These are phyloP conservation scores for Teleiodes luculella DNA, from an alignment of 2,888 invertebrate genomes.

Conservation along the genomic window DNA sequence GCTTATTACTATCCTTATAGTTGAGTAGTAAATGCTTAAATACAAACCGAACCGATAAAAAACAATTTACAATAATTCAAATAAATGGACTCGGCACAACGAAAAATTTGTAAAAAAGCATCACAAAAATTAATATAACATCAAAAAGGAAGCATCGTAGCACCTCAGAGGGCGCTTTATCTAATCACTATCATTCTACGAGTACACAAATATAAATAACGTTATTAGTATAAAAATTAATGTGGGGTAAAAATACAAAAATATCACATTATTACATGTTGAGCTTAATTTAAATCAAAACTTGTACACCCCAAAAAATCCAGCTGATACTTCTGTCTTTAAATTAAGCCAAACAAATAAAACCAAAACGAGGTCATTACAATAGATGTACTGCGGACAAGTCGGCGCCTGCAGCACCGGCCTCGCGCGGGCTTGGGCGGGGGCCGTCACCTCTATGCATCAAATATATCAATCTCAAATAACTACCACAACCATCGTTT, in stretches of 20 bases:
- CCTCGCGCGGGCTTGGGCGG: constrained; percentile 41
- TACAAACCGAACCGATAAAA: constrained; percentile 60
- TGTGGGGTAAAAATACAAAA: constrained; percentile 71
- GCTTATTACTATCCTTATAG: constrained; percentile 58
- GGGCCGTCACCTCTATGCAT: constrained; percentile 57
- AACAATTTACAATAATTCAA: constrained; percentile 46
- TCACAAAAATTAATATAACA: constrained; percentile 54
- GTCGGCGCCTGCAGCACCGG: constrained; percentile 21
- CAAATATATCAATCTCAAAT: constrained; percentile 72
- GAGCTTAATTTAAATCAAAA: constrained; percentile 75
- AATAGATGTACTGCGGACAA: constrained; percentile 33
- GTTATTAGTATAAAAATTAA: constrained; percentile 58
- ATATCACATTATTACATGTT: constrained; percentile 78
- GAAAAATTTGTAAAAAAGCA: constrained; percentile 59
- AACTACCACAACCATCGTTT: constrained; percentile 77
- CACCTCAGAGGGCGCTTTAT: constrained; percentile 41
- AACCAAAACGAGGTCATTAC: constrained; percentile 45
- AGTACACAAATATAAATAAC: constrained; percentile 61
- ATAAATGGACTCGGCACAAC: constrained; percentile 55
- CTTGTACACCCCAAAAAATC: constrained; percentile 42
- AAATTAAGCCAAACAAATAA: constrained; percentile 77
- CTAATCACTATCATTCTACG: constrained; percentile 49
- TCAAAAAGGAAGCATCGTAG: constrained; percentile 67
- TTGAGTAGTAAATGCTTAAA: constrained; percentile 60
- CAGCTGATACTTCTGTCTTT: constrained; percentile 42